Evolutionary conservation across 2,888 invertebrate species (phyloP), one percentile per base, ranked within the genome.

Genomic region (Callimorpha dominula): DNA sequence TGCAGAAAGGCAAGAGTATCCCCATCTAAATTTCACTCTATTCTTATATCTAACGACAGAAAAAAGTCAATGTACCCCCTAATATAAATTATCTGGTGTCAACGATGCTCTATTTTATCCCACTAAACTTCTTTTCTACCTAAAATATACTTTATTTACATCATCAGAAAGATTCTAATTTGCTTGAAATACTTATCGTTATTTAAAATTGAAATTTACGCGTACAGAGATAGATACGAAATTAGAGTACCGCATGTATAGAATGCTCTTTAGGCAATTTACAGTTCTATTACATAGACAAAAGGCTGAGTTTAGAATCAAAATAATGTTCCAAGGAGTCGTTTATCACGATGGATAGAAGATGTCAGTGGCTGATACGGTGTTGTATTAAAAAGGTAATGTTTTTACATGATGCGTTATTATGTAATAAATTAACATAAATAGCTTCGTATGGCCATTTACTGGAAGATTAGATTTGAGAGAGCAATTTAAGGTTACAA

Each of bases 291-390:
- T 64, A 15, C 49, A 20, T 9, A 60, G 6, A 4, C 0, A 65
- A 65, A 83, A 78, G 81, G 83, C 77, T 72, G 78, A 62, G 17
- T 72, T 81, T 82, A 78, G 63, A 70, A 65, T 64, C 71, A 74
- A 66, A 67, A 52, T 71, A 54, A 65, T 72, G 70, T 70, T 75
- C 73, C 71, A 78, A 75, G 72, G 75, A 81, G 83, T 88, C 87
- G 90, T 93, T 93, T 92, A 92, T 93, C 93, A 92, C 83, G 78
- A 67, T 72, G 90, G 92, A 92, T 93, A 88, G 89, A 87, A 84
- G 73, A 80, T 86, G 91, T 91, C 92, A 88, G 85, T 82, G 86
- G 84, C 81, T 87, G 90, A 89, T 91, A 90, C 81, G 81, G 79
- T 75, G 52, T 77, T 70, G 74, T 81, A 78, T 84, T 85, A 86